phyloP scores from a whole-genome alignment of 2,797 vertebrate species.

The Nyctibius grandis region DNA sequence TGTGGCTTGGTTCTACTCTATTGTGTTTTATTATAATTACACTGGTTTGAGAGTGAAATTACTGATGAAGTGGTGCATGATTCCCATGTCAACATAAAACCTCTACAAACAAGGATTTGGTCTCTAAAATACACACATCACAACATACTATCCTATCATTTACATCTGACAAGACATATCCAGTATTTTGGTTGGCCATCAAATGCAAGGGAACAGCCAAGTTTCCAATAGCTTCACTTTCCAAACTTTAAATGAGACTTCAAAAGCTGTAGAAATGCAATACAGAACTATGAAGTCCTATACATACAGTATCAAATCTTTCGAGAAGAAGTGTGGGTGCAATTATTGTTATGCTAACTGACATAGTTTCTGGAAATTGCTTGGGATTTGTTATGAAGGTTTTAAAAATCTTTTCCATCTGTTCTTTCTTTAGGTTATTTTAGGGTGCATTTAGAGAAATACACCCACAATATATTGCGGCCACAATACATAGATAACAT shows the following conservation, averaged over 20 bases:
- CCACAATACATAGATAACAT: neutral
- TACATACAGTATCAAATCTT: constrained; percentile 21
- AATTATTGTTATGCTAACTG: constrained; percentile 26
- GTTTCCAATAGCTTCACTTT: constrained; percentile 56
- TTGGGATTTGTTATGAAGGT: constrained; percentile 4
- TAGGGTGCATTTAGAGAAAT: neutral
- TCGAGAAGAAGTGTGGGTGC: neutral
- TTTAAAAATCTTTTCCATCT: constrained; percentile 52
- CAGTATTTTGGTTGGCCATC: constrained; percentile 59
- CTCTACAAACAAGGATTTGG: constrained; percentile 61
- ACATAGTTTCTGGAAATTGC: constrained; percentile 41
- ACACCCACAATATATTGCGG: neutral
- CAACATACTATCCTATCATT: constrained; percentile 56
- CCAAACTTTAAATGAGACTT: constrained; percentile 22
- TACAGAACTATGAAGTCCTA: neutral
- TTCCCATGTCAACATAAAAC: constrained; percentile 65
- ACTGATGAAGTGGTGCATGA: constrained; percentile 69
- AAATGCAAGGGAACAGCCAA: constrained; percentile 22
- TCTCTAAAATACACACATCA: constrained; percentile 58
- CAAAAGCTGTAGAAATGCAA: constrained; percentile 46
- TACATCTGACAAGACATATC: constrained; percentile 58
- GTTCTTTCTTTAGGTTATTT: constrained; percentile 15
- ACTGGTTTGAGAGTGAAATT: constrained; percentile 58
- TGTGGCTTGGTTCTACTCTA: constrained; percentile 63
- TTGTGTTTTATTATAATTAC: constrained; percentile 65